These are phyloP conservation scores for Aythya baeri DNA, from an alignment of 2,113 vertebrate species.

Conservation along the genomic window DNA sequence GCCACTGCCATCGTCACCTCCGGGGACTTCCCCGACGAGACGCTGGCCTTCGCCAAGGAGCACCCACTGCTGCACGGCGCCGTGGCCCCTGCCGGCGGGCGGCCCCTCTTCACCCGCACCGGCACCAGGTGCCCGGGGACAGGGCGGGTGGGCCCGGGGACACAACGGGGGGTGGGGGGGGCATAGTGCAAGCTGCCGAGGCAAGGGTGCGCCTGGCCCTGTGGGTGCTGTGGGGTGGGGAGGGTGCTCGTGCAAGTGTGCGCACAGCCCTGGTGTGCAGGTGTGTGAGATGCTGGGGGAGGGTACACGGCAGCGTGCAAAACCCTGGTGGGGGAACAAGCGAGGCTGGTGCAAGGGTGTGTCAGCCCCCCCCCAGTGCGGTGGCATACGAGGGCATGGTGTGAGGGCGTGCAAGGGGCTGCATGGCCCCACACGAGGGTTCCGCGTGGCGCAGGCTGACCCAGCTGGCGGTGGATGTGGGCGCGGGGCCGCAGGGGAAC, in stretches of 20 bases:
- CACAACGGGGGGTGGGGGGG: too few relatives aligned
- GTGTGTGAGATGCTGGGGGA: too few relatives aligned
- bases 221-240: background rate
- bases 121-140: slow-evolving; percentile 71
- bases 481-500: slow-evolving; percentile 84
- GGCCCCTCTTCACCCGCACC: slow-evolving; percentile 89
- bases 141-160: background rate
- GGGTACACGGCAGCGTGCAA: background rate
- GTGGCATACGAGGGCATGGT: background rate
- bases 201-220: too few relatives aligned
- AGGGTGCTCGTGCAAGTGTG: accelerated
- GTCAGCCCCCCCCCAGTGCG: background rate
- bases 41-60: slow-evolving; percentile 92
- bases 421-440: background rate
- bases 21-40: slow-evolving; percentile 90
- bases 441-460: slow-evolving; percentile 82
- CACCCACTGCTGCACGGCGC: slow-evolving; percentile 92
- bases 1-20: slow-evolving; percentile 82
- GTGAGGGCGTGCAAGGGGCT: background rate
- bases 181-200: accelerated
- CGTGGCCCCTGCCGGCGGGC: slow-evolving; percentile 82
- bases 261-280: accelerated
- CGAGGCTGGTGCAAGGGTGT: too few relatives aligned
- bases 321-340: too few relatives aligned
- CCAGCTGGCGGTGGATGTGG: slow-evolving; percentile 87